Evolutionary conservation across 2,888 invertebrate genomes (phyloP).

Genomic region (Drosophila koepferae): DNA sequence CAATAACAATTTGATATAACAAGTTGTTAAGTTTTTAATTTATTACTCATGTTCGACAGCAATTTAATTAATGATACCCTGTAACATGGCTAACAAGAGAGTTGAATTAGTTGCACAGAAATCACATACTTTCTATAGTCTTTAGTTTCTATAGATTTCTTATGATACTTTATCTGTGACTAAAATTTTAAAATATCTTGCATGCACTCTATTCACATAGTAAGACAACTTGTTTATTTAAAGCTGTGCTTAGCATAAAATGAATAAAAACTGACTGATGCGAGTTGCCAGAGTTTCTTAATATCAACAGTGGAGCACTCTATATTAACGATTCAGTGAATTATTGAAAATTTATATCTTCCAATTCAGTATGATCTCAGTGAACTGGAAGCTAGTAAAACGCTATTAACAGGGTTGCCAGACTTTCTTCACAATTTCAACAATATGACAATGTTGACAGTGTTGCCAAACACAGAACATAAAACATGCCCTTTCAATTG

Average conservation of each 20-base stretch:
- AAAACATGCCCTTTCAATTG: too few species aligned
- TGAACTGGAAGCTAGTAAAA: neutral
- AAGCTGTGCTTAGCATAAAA: neutral
- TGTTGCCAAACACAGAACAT: too few species aligned
- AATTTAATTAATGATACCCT: slow-evolving; percentile 28
- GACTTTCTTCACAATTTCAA: neutral
- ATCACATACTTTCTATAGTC: too few species aligned
- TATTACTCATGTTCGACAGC: slow-evolving; percentile 20
- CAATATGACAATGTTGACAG: neutral
- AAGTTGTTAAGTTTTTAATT: slow-evolving; percentile 31
- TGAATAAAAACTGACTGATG: neutral
- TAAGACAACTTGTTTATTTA: neutral
- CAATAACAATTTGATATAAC: slow-evolving; percentile 6
- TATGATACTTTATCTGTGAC: too few species aligned
- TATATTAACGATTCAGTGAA: neutral
- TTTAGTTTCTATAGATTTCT: too few species aligned
- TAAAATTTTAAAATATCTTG: too few species aligned
- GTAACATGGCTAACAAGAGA: neutral
- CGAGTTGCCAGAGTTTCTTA: neutral
- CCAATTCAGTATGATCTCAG: neutral
- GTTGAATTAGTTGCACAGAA: neutral
- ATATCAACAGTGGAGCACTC: neutral
- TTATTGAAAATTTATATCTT: neutral
- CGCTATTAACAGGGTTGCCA: neutral
- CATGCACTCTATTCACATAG: neutral